phyloP scores from a whole-genome alignment of 2,797 vertebrate species.

The Lagocephalus sceleratus region DNA sequence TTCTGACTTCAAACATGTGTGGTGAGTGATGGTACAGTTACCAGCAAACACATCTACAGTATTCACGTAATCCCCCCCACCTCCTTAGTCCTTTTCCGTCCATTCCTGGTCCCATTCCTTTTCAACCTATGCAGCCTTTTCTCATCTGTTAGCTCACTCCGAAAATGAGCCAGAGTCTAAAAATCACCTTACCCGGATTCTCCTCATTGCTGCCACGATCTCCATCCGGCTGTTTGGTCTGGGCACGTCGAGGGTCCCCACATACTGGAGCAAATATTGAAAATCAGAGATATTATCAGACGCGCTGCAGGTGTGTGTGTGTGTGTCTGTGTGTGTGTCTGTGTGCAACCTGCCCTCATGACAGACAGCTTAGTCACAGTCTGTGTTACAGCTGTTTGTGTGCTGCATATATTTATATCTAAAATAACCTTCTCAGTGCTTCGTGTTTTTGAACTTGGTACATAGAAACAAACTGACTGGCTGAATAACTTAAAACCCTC shows the following conservation, averaged over 20 bases:
- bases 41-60: not conserved
- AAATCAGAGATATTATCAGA: not conserved
- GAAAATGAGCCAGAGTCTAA: not conserved
- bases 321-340: too few relatives aligned
- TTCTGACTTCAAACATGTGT: too few relatives aligned
- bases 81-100: too few relatives aligned
- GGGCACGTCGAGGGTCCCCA: conserved; percentile 87
- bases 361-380: not conserved
- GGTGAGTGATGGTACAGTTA: not conserved
- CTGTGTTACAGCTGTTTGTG: not conserved
- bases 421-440: too few relatives aligned
- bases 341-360: conserved; percentile 5
- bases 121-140: too few relatives aligned
- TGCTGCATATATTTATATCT: too few relatives aligned
- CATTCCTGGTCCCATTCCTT: too few relatives aligned
- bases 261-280: conserved; percentile 78
- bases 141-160: too few relatives aligned
- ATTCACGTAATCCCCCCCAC: not conserved
- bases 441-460: too few relatives aligned
- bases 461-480: too few relatives aligned
- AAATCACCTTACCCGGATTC: conserved; percentile 84
- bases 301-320: not conserved
- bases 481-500: too few relatives aligned
- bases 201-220: conserved; percentile 91
- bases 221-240: conserved; percentile 93